Percentiles rank a stretch among this genome's conserved stretches.
phyloP scores from a whole-genome alignment of 2,888 invertebrate species.

The Congeria kusceri region DNA sequence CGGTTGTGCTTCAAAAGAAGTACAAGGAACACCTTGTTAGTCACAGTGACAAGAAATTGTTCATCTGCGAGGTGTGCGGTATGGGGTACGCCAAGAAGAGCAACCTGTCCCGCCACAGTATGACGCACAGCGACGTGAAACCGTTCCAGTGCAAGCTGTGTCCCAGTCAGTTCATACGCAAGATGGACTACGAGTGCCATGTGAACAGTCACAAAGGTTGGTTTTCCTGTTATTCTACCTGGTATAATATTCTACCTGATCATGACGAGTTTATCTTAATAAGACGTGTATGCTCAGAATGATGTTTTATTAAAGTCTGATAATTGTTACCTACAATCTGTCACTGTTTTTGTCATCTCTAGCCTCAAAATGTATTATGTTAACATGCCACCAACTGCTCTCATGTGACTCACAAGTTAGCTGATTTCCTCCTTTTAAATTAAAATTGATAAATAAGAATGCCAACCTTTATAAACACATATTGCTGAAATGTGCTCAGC shows the following conservation, averaged over 20 bases:
- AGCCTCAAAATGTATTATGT: too few relatives aligned
- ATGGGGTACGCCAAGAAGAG: conserved; percentile 45
- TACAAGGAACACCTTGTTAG: neutral
- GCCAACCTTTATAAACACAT: too few relatives aligned
- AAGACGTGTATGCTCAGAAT: conserved; percentile 52
- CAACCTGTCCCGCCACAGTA: conserved; percentile 45
- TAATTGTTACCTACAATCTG: too few relatives aligned
- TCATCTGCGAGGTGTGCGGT: conserved; percentile 60
- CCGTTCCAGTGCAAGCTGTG: conserved; percentile 55
- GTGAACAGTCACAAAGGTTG: conserved; percentile 54
- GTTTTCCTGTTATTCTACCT: neutral
- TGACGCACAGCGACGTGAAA: conserved; percentile 55
- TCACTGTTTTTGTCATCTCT: conserved; percentile 46
- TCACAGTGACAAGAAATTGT: conserved; percentile 32
- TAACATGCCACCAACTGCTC: too few relatives aligned
- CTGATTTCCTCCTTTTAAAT: too few relatives aligned
- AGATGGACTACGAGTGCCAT: conserved; percentile 57
- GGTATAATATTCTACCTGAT: too few relatives aligned
- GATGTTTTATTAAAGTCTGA: too few relatives aligned
- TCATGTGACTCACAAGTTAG: too few relatives aligned
- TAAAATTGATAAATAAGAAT: too few relatives aligned
- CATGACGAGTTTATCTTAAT: too few relatives aligned
- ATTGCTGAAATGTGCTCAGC: too few relatives aligned
- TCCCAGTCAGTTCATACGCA: conserved; percentile 54
- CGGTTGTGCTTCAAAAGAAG: neutral